Conservation (phyloP, 2,888 invertebrate species). For the Zhuqinia jingwanae region DNA sequence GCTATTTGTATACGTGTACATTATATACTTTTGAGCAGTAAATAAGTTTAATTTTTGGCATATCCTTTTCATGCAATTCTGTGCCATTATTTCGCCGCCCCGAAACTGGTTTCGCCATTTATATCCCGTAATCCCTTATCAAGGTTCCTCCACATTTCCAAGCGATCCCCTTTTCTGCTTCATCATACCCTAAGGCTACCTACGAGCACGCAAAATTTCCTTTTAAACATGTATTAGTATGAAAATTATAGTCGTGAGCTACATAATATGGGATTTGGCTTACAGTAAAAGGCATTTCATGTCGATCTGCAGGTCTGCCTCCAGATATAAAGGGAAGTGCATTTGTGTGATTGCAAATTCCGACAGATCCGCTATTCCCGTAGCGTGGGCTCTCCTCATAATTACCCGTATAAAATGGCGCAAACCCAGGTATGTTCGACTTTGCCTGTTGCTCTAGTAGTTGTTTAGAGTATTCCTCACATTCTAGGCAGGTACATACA, state of each 20-base stretch:
- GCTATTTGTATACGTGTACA: too few species aligned
- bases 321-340: slow-evolving; percentile 60
- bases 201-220: background rate
- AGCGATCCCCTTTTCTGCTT: slow-evolving; percentile 18
- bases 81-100: too few species aligned
- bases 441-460: slow-evolving; percentile 19
- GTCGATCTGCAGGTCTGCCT: slow-evolving; percentile 66
- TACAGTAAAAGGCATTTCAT: slow-evolving; percentile 72
- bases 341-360: slow-evolving; percentile 32
- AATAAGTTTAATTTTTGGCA: too few species aligned
- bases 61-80: too few species aligned
- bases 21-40: too few species aligned
- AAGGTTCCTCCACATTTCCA: slow-evolving; percentile 76
- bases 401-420: slow-evolving; percentile 46
- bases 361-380: background rate
- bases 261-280: background rate
- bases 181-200: slow-evolving; percentile 68
- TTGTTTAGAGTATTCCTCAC: slow-evolving; percentile 27
- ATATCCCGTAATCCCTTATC: too few species aligned
- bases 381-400: slow-evolving; percentile 2
- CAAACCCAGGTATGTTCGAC: slow-evolving; percentile 35
- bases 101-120: too few species aligned
- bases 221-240: background rate
- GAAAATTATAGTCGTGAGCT: background rate
- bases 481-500: slow-evolving; percentile 35